phyloP scores from a whole-genome alignment of 2,888 invertebrate genomes.

The Cataglyphis livida region DNA sequence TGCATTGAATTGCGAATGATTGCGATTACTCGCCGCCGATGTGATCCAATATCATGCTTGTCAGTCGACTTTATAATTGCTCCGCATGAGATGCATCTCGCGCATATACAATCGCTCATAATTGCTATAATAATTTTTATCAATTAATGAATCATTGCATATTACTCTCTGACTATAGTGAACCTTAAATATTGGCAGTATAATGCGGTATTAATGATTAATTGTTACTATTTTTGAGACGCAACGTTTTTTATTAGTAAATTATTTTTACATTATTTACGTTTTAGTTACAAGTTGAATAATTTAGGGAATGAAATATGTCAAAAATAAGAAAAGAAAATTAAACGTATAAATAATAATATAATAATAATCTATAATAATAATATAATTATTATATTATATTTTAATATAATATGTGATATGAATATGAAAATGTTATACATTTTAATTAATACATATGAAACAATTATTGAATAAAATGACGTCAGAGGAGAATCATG shows the following conservation, averaged over 20 bases:
- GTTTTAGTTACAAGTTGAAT: background rate
- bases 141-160: constrained; percentile 18
- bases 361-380: background rate
- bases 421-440: background rate
- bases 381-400: background rate
- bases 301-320: background rate
- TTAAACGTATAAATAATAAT: background rate
- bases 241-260: background rate
- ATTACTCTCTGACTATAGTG: background rate
- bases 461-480: background rate
- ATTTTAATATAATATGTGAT: background rate
- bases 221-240: background rate
- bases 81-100: constrained; percentile 33
- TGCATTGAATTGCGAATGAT: constrained; percentile 66
- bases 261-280: background rate
- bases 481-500: background rate
- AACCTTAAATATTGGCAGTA: background rate
- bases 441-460: background rate
- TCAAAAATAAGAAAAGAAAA: background rate
- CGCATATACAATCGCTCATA: constrained; percentile 40
- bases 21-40: constrained; percentile 63
- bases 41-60: constrained; percentile 64
- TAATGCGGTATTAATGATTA: background rate
- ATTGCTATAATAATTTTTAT: constrained; percentile 37
- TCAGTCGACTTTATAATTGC: constrained; percentile 67